These are phyloP conservation scores for Equus quagga DNA, from an alignment of 2,113 vertebrate species.

Conservation along the genomic window DNA sequence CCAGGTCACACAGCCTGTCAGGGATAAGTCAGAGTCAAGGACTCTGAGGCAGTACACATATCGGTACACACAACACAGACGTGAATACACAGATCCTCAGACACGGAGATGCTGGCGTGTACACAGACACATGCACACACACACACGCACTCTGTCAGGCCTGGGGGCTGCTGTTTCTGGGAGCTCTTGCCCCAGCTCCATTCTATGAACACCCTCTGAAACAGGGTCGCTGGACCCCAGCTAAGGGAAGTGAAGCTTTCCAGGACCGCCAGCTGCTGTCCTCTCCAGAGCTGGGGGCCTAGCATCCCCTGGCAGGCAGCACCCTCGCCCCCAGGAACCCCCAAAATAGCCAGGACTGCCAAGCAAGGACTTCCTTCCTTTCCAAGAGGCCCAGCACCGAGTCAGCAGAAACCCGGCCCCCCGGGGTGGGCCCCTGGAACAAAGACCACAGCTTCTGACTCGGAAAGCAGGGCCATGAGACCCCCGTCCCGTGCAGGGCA, in stretches of 20 bases:
- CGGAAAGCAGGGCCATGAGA: neutral
- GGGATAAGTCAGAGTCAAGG: neutral
- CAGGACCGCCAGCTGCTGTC: neutral
- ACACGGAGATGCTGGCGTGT: accelerated
- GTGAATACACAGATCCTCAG: neutral
- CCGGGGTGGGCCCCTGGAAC: neutral
- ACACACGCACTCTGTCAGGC: accelerated
- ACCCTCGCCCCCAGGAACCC: neutral
- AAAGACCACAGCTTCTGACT: neutral
- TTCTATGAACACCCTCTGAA: neutral
- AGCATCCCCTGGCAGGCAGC: neutral
- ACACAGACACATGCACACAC: too few species aligned
- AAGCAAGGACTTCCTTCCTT: neutral
- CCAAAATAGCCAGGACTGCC: neutral
- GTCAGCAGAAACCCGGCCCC: neutral
- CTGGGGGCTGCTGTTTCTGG: neutral
- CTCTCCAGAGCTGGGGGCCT: neutral
- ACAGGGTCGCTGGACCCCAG: neutral
- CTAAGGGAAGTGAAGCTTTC: neutral
- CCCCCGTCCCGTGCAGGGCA: too few species aligned
- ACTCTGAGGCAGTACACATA: too few species aligned
- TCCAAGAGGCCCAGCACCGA: neutral
- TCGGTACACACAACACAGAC: neutral
- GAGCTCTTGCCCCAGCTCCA: accelerated
- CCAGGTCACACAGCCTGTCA: neutral